Evolutionary conservation across 2,113 vertebrate genomes (phyloP).

Genomic region (Mormyrus lacerda): DNA sequence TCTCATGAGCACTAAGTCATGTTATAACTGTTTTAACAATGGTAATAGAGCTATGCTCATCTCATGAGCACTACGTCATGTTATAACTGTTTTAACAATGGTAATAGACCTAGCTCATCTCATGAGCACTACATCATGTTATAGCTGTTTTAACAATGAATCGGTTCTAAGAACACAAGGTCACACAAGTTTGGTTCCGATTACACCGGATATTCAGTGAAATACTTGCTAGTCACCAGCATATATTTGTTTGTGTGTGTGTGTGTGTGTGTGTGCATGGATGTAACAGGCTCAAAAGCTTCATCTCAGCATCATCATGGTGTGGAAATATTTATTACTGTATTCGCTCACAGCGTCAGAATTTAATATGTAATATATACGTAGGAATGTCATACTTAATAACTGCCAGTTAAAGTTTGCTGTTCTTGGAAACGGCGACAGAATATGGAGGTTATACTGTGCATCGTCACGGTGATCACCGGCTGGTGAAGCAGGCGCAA

Average conservation of each 20-base stretch:
- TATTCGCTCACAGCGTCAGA: not conserved
- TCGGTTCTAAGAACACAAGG: not conserved
- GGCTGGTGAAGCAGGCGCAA: not conserved
- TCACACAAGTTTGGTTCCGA: not conserved
- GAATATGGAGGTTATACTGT: not conserved
- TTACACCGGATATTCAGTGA: not conserved
- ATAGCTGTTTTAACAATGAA: no score
- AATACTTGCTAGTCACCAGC: not conserved
- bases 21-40: not conserved
- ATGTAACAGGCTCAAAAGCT: not conserved
- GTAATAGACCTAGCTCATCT: no score
- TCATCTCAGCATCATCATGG: not conserved
- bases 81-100: not conserved
- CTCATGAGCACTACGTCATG: not conserved
- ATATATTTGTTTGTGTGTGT: no score
- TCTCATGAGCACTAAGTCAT: not conserved
- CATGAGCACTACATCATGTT: no score
- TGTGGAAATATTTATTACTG: not conserved
- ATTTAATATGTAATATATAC: not conserved
- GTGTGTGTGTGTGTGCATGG: no score
- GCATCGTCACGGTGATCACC: not conserved
- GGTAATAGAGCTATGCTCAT: not conserved
- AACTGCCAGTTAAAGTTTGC: not conserved
- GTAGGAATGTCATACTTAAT: not conserved
- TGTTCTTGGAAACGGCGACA: not conserved